phyloP scores from a whole-genome alignment of 1,140 invertebrate genomes.

The Drosophila tristis region DNA sequence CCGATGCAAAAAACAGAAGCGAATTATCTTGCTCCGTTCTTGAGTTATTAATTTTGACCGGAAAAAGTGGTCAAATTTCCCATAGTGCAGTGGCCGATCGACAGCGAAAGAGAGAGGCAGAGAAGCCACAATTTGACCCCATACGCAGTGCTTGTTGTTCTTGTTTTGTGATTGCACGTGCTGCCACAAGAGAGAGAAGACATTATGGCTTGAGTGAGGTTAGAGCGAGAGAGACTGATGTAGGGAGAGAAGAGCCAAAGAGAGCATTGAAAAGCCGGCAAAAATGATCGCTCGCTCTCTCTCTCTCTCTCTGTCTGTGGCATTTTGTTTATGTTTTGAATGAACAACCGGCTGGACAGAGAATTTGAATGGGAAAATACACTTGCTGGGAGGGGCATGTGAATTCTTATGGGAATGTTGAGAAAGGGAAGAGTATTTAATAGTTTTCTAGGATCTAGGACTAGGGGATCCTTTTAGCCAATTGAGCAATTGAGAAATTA shows the following conservation, averaged over 20 bases:
- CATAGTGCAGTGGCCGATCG: neutral
- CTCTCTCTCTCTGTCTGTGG: too few species aligned
- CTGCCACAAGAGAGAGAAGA: constrained; percentile 6
- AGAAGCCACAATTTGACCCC: neutral
- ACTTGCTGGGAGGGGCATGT: neutral
- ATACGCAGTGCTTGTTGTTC: constrained; percentile 16
- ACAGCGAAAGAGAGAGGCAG: neutral
- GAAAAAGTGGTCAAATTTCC: too few species aligned
- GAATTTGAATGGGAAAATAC: too few species aligned
- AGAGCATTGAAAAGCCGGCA: constrained; percentile 53
- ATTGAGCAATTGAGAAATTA: too few species aligned
- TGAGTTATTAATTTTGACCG: too few species aligned
- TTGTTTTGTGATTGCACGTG: constrained; percentile 51
- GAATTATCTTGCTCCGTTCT: too few species aligned
- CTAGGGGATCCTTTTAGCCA: too few species aligned
- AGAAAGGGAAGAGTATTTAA: too few species aligned
- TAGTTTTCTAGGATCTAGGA: too few species aligned
- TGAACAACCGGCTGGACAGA: constrained; percentile 22
- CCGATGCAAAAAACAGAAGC: too few species aligned
- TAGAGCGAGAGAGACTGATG: neutral
- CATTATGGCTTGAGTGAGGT: neutral
- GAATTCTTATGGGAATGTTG: too few species aligned
- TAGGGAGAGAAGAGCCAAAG: constrained; percentile 1
- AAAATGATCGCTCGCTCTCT: constrained; percentile 46
- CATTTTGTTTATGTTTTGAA: constrained; percentile 69